Conservation (phyloP, 64 coral and sea anemone genomes). For the Pachyseris speciosa region DNA sequence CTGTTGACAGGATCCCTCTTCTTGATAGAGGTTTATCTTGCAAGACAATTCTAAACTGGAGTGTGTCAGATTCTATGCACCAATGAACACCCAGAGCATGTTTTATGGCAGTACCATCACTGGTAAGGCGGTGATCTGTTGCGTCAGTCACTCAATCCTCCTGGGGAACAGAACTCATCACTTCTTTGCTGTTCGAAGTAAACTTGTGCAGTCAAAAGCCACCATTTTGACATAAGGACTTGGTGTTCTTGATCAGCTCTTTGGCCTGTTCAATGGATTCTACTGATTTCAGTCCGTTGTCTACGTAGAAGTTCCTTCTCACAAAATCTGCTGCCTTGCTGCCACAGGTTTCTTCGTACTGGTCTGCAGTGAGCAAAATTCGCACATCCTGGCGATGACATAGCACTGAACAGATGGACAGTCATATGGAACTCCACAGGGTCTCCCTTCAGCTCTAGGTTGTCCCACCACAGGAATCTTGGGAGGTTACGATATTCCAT, state of each 20-base stretch:
- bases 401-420: neutral
- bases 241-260: no score
- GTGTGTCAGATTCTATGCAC: neutral
- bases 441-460: no score
- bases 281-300: conserved; percentile 8
- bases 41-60: neutral
- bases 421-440: neutral
- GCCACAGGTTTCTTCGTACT: neutral
- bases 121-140: no score
- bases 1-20: neutral
- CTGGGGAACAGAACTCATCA: no score
- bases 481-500: neutral
- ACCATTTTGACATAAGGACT: no score
- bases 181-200: no score
- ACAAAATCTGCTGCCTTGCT: neutral
- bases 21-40: neutral
- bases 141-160: no score
- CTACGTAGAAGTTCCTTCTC: neutral
- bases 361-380: neutral
- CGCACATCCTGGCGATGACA: neutral
- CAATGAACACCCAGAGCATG: no score
- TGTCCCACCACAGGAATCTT: conserved; percentile 20
- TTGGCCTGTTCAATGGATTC: neutral
- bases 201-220: no score
- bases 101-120: no score